These are phyloP conservation scores for Nycticebus coucang DNA, from an alignment of 2,113 vertebrate species.

Conservation along the genomic window DNA sequence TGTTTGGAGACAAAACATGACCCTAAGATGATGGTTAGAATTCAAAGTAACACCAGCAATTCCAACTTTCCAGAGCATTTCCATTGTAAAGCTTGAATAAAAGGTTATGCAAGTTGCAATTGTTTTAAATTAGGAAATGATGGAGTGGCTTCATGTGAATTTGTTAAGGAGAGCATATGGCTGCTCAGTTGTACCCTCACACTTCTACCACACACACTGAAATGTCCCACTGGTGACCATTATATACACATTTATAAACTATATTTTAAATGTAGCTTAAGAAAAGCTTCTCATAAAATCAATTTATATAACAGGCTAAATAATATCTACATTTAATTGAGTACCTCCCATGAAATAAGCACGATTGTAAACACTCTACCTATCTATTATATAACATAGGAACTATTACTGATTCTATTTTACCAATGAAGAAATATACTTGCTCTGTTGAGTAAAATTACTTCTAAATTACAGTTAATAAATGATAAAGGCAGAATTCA, in stretches of 20 bases:
- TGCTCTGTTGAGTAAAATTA: background rate
- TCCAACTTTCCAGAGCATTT: background rate
- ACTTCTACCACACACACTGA: background rate
- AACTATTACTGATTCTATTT: background rate
- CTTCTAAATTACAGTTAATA: background rate
- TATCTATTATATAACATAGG: background rate
- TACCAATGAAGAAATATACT: background rate
- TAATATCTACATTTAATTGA: background rate
- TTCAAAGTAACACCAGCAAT: background rate
- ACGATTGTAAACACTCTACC: background rate
- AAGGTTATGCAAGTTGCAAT: background rate
- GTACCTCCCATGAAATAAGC: background rate
- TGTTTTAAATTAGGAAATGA: background rate
- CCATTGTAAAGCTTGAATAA: background rate
- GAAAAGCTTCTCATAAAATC: background rate
- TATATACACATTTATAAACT: background rate
- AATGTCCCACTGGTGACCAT: background rate
- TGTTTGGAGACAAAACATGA: background rate
- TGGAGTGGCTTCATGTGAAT: background rate
- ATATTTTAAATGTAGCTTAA: background rate
- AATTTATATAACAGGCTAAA: background rate
- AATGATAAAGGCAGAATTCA: background rate
- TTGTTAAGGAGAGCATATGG: background rate
- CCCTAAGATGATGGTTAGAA: background rate
- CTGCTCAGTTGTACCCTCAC: background rate